Evolutionary conservation across 2,888 invertebrate species (phyloP), one percentile per base, ranked within the genome.

Genomic region (Phyto melanocephala): DNA sequence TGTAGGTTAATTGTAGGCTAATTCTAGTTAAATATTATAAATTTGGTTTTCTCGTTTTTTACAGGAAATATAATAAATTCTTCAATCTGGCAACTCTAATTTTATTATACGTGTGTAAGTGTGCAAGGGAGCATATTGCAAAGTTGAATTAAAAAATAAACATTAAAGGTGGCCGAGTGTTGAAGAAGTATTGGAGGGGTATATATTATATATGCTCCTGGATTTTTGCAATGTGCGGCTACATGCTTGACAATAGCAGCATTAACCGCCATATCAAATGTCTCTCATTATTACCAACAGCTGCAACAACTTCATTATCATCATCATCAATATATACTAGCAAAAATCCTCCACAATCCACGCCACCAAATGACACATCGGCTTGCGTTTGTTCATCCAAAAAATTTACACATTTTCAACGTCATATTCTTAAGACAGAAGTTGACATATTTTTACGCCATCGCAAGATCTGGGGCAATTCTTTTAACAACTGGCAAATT

Each of bases 401-500:
- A 54, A 80, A 58, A 56, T 42, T 56, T 22, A 28, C 62, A 37
- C 45, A 6, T 54, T 42, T 17, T 63, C 40, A 63, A 11, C 33
- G 60, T 10, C 58, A 60, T 54, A 56, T 67, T 17, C 35, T 65
- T n/a, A 8, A 45, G 60, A 52, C 17, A 10, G 15, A n/a, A 35
- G 35, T 24, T 17, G 40, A 52, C 50, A 62, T 62, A 52, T 50
- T 52, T 62, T 58, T 62, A 37, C 47, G 35, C 0, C 50, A 47
- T 40, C 58, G 40, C 20, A 47, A 10, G 35, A 70, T 54, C 62
- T 62, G 68, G 63, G 33, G 22, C 84, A 81, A 79, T 84, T 87
- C 68, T 22, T 65, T 76, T 67, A 65, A 86, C 87, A 89, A 89
- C 88, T 90, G 90, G 90, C 89, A 89, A 89, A 89, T 90, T 88